Conservation (phyloP, 2,113 vertebrate genomes). For the Hyla sarda region DNA sequence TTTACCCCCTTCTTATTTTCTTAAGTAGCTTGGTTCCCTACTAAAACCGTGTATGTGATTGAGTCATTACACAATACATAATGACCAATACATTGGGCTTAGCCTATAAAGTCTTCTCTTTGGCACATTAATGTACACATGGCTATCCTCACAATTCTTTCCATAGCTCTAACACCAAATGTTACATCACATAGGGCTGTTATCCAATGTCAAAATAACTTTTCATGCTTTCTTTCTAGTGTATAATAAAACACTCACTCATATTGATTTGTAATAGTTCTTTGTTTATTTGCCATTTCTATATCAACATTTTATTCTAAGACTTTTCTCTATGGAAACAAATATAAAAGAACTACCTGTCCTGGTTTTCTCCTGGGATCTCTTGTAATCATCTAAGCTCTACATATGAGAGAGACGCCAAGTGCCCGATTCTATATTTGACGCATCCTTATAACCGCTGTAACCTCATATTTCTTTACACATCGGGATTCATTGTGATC, state of each 20-base stretch:
- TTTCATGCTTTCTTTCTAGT: neutral
- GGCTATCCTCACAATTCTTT: too few species aligned
- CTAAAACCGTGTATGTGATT: too few species aligned
- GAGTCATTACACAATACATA: neutral
- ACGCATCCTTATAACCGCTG: constrained; percentile 7
- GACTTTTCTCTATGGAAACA: neutral
- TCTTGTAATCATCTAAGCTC: neutral
- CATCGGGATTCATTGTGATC: constrained; percentile 26
- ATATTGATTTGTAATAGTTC: neutral
- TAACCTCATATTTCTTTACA: constrained; percentile 34
- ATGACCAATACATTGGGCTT: neutral
- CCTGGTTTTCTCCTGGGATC: constrained; percentile 12
- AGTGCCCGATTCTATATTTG: constrained; percentile 34
- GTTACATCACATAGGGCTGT: neutral
- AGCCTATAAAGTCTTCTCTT: too few species aligned
- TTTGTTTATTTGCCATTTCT: neutral
- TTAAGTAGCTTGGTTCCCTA: too few species aligned
- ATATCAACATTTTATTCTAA: neutral
- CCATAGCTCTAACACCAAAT: neutral
- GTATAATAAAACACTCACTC: neutral
- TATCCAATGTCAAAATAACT: neutral
- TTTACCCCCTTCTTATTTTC: too few species aligned
- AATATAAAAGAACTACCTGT: neutral
- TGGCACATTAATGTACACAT: too few species aligned
- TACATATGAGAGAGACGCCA: neutral